phyloP scores from a whole-genome alignment of 2,113 vertebrate genomes.

The Gallinago media region DNA sequence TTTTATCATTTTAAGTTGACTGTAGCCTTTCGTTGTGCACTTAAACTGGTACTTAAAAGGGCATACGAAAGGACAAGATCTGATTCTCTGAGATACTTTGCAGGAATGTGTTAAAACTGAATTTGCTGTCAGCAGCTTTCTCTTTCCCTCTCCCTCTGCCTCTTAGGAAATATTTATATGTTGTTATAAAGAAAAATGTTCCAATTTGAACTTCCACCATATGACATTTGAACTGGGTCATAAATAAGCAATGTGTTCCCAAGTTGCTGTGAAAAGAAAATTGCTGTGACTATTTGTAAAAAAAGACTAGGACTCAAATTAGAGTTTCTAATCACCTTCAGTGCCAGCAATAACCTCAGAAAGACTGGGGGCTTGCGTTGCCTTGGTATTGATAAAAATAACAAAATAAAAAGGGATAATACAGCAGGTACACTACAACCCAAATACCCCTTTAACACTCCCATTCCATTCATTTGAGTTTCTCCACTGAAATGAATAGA shows the following conservation, averaged over 20 bases:
- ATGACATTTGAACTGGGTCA: conserved; percentile 47
- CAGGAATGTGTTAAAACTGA: background rate
- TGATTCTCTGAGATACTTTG: background rate
- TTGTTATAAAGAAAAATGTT: conserved; percentile 58
- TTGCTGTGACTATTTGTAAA: background rate
- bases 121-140: conserved; percentile 2
- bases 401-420: conserved; percentile 1
- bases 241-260: conserved; percentile 49
- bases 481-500: background rate
- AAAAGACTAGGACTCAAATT: background rate
- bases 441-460: background rate
- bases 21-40: background rate
- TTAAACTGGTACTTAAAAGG: background rate
- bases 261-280: conserved; percentile 28
- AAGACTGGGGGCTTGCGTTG: background rate
- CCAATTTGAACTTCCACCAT: conserved; percentile 31
- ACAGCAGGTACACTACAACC: background rate
- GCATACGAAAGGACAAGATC: background rate
- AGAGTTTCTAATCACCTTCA: background rate
- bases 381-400: conserved; percentile 10
- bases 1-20: conserved; percentile 13
- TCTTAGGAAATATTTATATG: conserved; percentile 33
- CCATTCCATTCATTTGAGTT: background rate
- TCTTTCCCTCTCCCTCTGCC: background rate
- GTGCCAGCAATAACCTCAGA: conserved; percentile 13